Evolutionary conservation across 2,113 vertebrate genomes (phyloP).

Genomic region (Psettodes erumei): DNA sequence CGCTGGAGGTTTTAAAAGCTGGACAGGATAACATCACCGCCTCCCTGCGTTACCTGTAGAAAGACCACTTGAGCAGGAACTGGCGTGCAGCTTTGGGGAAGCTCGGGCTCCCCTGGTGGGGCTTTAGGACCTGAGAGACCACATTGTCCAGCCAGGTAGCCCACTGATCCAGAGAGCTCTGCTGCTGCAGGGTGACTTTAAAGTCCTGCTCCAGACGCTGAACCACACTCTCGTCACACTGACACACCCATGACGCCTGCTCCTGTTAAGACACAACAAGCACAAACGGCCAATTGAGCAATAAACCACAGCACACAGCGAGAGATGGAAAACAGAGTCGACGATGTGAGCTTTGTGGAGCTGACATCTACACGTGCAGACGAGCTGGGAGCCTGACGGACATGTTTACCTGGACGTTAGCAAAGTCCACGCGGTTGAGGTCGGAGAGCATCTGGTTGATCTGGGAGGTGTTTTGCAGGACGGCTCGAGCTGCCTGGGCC

Average conservation of each 20-base stretch:
- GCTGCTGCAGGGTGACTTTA: constrained; percentile 97
- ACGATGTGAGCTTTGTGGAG: no score
- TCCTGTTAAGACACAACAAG: constrained; percentile 82
- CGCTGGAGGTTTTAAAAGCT: neutral
- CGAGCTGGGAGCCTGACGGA: neutral
- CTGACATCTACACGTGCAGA: neutral
- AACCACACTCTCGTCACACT: constrained; percentile 95
- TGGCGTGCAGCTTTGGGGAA: constrained; percentile 96
- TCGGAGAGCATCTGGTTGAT: constrained; percentile 99
- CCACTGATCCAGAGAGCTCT: constrained; percentile 99
- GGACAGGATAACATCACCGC: neutral
- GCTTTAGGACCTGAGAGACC: constrained; percentile 94
- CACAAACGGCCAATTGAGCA: constrained; percentile 21
- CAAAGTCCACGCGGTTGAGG: constrained; percentile 98
- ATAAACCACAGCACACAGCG: neutral
- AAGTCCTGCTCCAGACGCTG: constrained; percentile 98
- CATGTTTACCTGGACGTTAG: constrained; percentile 92
- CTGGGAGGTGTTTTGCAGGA: constrained; percentile 98
- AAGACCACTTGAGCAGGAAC: constrained; percentile 99
- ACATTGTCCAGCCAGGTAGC: constrained; percentile 95
- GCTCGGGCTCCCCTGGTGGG: constrained; percentile 91
- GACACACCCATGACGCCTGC: constrained; percentile 98
- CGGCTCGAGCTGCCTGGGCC: constrained; percentile 94
- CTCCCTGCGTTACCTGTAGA: constrained; percentile 89
- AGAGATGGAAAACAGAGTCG: no score